These are phyloP conservation scores for Calliphora vomitoria DNA, from an alignment of 2,888 invertebrate genomes.

Conservation along the genomic window DNA sequence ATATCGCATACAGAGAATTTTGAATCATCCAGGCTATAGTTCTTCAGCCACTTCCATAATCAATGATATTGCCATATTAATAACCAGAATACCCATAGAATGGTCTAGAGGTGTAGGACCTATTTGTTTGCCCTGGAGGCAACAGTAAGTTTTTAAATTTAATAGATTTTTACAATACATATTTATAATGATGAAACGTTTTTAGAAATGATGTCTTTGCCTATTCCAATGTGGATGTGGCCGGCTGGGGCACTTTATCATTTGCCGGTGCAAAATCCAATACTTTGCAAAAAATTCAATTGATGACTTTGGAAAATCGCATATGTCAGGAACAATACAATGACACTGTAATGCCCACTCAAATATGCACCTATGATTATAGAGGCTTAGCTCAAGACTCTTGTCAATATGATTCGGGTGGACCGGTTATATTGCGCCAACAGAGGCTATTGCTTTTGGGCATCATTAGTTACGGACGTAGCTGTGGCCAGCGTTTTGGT, in stretches of 20 bases:
- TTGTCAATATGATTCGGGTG: conserved; percentile 86
- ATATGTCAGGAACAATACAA: conserved; percentile 77
- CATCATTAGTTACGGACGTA: conserved; percentile 86
- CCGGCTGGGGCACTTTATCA: conserved; percentile 86
- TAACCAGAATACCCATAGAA: conserved; percentile 83
- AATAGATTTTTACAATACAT: too few species aligned
- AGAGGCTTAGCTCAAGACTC: conserved; percentile 83
- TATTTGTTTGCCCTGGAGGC: conserved; percentile 86
- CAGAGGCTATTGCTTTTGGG: conserved; percentile 85
- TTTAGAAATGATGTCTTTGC: conserved; percentile 75
- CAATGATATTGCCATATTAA: conserved; percentile 86
- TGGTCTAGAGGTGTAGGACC: conserved; percentile 86
- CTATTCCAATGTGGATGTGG: conserved; percentile 77
- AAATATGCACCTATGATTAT: conserved; percentile 80
- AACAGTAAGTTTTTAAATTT: conserved; percentile 75
- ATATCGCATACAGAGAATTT: conserved; percentile 81
- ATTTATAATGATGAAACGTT: not conserved
- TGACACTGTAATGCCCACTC: conserved; percentile 70
- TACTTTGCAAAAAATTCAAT: conserved; percentile 84
- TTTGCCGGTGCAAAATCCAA: conserved; percentile 85
- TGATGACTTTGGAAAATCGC: conserved; percentile 81
- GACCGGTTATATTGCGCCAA: conserved; percentile 85
- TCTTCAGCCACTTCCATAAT: conserved; percentile 51
- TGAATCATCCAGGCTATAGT: conserved; percentile 78
- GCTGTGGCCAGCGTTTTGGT: conserved; percentile 84